These are phyloP conservation scores for Portunus trituberculatus DNA, from an alignment of 1,140 invertebrate genomes.

Conservation along the genomic window DNA sequence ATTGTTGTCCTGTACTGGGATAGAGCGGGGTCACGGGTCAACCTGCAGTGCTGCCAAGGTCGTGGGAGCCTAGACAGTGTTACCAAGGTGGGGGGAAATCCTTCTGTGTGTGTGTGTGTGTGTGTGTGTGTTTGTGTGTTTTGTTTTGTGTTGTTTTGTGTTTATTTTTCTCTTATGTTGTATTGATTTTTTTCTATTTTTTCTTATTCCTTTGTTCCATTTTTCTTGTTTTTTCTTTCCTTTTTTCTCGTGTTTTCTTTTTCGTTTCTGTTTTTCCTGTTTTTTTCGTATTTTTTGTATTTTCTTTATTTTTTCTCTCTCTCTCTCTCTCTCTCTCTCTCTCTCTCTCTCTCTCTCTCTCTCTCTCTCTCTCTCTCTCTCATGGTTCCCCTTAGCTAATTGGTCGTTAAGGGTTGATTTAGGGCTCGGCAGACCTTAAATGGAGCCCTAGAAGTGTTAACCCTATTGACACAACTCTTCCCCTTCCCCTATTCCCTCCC, in stretches of 20 bases:
- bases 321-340: not conserved
- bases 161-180: no score
- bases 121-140: not conserved
- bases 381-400: not conserved
- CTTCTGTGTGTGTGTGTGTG: not conserved
- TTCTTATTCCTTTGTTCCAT: no score
- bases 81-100: not conserved
- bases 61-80: not conserved
- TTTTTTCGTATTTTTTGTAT: no score
- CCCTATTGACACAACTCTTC: not conserved
- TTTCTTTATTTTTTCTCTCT: no score
- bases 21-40: not conserved
- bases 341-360: not conserved
- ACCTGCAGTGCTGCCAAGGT: not conserved
- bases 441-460: not conserved
- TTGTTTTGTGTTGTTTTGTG: not conserved
- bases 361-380: not conserved
- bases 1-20: not conserved
- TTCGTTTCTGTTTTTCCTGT: not conserved
- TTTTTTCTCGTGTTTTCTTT: not conserved
- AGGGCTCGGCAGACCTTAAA: not conserved
- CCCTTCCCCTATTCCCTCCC: not conserved
- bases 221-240: not conserved
- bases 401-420: conserved; percentile 10
- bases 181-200: no score